phyloP scores from a whole-genome alignment of 2,797 vertebrate genomes.

The Gallinago solitaria region DNA sequence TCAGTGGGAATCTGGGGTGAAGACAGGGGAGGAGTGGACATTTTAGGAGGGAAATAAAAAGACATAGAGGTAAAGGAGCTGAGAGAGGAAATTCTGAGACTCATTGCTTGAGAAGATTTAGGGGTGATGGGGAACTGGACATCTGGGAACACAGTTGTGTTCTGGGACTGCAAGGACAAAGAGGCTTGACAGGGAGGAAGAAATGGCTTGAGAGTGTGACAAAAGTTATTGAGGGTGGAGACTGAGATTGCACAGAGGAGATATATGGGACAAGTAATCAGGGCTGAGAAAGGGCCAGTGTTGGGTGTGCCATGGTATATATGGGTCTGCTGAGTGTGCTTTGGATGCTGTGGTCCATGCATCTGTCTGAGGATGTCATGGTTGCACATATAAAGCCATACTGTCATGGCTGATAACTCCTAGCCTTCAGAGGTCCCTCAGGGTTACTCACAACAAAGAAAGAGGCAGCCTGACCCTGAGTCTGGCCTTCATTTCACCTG shows the following conservation, averaged over 20 bases:
- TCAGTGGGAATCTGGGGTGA: neutral
- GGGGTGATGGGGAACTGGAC: neutral
- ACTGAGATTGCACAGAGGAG: neutral
- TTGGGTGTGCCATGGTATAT: neutral
- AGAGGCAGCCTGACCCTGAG: neutral
- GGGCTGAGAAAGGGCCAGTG: neutral
- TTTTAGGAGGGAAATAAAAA: neutral
- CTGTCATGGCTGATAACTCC: neutral
- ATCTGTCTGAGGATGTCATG: too few species aligned
- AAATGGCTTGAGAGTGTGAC: neutral
- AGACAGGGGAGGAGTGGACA: neutral
- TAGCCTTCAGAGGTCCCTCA: neutral
- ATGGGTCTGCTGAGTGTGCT: fast-evolving
- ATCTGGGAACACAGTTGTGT: neutral
- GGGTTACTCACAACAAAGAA: neutral
- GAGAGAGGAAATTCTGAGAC: neutral
- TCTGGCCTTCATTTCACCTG: neutral
- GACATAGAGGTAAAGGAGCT: neutral
- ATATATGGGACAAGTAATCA: neutral
- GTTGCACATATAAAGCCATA: neutral
- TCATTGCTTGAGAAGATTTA: neutral
- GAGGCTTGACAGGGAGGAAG: neutral
- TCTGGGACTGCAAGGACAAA: neutral
- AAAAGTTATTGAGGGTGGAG: neutral
- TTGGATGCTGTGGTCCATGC: fast-evolving